Conservation (phyloP, 2,797 vertebrate genomes). For the Natrix natrix region DNA sequence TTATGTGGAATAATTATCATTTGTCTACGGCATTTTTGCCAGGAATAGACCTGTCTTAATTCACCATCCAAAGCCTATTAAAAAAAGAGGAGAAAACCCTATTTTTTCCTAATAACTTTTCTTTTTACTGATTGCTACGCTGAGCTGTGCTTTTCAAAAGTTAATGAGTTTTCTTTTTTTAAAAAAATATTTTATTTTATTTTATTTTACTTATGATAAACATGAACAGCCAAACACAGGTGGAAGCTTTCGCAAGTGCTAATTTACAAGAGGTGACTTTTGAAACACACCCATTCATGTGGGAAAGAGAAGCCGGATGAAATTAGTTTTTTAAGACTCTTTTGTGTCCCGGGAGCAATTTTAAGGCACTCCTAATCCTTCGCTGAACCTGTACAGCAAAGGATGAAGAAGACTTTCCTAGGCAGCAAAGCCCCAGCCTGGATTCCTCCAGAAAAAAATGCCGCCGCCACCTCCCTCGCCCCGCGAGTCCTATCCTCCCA, state of each 20-base stretch:
- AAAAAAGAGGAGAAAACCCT: not conserved
- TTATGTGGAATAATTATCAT: not conserved
- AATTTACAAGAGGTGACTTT: not conserved
- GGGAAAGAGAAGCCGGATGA: no score
- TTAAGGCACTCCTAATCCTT: no score
- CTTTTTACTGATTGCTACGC: not conserved
- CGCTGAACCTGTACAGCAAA: not conserved
- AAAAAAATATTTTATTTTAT: no score
- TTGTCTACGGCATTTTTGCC: not conserved
- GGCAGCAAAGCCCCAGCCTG: not conserved
- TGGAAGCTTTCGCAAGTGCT: not conserved
- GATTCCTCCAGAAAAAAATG: not conserved
- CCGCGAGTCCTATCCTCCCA: not conserved
- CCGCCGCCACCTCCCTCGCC: not conserved
- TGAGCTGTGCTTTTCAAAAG: not conserved
- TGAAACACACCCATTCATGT: not conserved
- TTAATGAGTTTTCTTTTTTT: not conserved
- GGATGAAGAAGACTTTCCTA: not conserved
- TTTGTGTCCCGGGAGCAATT: no score
- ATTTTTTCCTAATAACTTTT: not conserved
- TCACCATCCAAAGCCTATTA: not conserved
- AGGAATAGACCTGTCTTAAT: not conserved
- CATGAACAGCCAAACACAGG: not conserved
- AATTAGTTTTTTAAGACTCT: no score
- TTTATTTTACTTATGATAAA: not conserved